A percentile compares a stretch with the other conserved stretches of the same genome.
These are phyloP conservation scores for Xylocopa sonorina DNA, from an alignment of 1,140 invertebrate species.

Conservation along the genomic window DNA sequence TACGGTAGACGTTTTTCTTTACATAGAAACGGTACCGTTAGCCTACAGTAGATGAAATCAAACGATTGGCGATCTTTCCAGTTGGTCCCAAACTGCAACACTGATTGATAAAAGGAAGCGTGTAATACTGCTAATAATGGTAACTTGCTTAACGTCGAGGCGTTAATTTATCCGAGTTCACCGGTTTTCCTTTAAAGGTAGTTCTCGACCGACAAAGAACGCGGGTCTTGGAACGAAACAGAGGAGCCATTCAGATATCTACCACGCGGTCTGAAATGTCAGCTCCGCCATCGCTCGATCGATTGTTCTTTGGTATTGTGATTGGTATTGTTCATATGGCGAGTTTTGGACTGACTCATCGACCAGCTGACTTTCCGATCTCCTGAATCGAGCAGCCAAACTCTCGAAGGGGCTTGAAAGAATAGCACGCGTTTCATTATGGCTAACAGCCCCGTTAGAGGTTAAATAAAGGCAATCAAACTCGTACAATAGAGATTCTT, in stretches of 20 bases:
- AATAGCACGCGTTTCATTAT: slow-evolving; percentile 28
- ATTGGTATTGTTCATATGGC: slow-evolving; percentile 53
- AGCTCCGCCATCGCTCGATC: slow-evolving; percentile 13
- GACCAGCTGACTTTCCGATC: slow-evolving; percentile 54
- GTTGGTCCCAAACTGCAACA: too few species aligned
- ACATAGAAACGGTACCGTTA: too few species aligned
- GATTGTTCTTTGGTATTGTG: slow-evolving; percentile 33
- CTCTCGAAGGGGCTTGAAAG: slow-evolving; percentile 7
- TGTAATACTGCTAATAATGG: slow-evolving; percentile 39
- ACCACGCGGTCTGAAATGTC: slow-evolving; percentile 23
- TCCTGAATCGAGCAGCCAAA: slow-evolving; percentile 47
- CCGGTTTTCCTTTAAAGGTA: slow-evolving; percentile 12
- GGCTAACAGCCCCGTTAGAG: slow-evolving; percentile 2
- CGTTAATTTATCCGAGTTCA: slow-evolving; percentile 31
- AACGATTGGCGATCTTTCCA: not conserved
- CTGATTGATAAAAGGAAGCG: too few species aligned
- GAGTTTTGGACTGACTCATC: slow-evolving; percentile 35
- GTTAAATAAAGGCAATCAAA: slow-evolving; percentile 18
- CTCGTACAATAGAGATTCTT: not conserved
- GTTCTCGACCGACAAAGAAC: not conserved
- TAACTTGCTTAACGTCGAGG: slow-evolving; percentile 45
- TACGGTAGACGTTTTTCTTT: too few species aligned
- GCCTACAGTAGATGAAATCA: too few species aligned
- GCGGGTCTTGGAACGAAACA: slow-evolving; percentile 10
- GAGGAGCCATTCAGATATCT: slow-evolving; percentile 4